Percentiles rank a stretch among this genome's conserved stretches.
Evolutionary conservation across 1,140 invertebrate genomes (phyloP).

Genomic region (Hylaeus volcanicus): DNA sequence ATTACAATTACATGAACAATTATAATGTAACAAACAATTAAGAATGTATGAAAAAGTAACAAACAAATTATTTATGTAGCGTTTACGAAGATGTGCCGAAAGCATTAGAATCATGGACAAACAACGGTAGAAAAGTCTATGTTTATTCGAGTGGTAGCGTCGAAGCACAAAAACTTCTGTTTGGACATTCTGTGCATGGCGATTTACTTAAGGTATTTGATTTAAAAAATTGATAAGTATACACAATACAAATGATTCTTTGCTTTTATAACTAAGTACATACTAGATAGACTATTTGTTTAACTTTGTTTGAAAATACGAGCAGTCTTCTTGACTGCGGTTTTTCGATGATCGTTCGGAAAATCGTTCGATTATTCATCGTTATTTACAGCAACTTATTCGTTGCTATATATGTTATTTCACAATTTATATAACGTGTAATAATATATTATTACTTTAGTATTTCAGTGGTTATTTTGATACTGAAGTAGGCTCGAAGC

Average conservation of each 20-base stretch:
- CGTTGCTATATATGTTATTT: neutral
- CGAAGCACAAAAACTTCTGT: slow-evolving; percentile 94
- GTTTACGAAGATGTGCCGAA: slow-evolving; percentile 92
- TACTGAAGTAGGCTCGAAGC: slow-evolving; percentile 90
- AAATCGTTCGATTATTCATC: too few relatives aligned
- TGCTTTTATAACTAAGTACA: neutral
- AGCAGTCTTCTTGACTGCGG: too few relatives aligned
- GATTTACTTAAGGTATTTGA: slow-evolving; percentile 85
- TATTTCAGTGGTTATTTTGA: slow-evolving; percentile 92
- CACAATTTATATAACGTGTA: neutral
- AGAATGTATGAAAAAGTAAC: slow-evolving; percentile 10
- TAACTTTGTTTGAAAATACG: too few relatives aligned
- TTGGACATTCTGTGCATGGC: slow-evolving; percentile 88
- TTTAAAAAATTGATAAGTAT: neutral
- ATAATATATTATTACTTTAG: slow-evolving; percentile 73
- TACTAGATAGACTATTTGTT: too few relatives aligned
- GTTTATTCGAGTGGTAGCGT: slow-evolving; percentile 96
- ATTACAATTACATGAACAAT: slow-evolving; percentile 29
- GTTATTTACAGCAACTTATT: too few relatives aligned
- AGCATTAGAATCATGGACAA: slow-evolving; percentile 87
- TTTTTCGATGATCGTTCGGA: too few relatives aligned
- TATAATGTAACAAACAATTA: slow-evolving; percentile 16
- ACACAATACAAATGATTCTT: neutral
- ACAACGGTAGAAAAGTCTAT: slow-evolving; percentile 86
- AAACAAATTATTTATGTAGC: slow-evolving; percentile 79